Evolutionary conservation across 2,888 invertebrate species (phyloP), one percentile per base, ranked within the genome.

Genomic region (Busseola fusca): DNA sequence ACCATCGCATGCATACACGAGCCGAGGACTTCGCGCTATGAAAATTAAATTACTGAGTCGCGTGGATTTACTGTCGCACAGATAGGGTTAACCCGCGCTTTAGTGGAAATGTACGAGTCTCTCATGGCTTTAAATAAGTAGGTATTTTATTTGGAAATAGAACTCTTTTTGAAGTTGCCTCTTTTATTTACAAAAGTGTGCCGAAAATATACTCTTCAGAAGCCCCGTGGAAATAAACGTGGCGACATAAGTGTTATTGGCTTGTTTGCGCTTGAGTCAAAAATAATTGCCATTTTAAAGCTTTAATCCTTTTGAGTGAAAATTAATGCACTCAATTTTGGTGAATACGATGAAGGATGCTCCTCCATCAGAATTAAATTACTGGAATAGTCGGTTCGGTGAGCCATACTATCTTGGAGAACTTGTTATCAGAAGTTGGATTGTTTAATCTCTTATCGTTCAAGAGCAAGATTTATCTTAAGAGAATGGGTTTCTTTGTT

Each of bases 11-110:
- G 73, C 68, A 79, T 67, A 78, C 72, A 78, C 69, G 70, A 75
- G 76, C 56, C 25, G 76, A 76, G 74, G 72, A 73, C 73, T 74
- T 71, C 69, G 72, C 68, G 76, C 71, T 74, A 76, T 82, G 83
- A 85, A 85, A 85, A 86, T 84, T 81, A 80, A 85, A 84, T 86
- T 73, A 80, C 84, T 57, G 56, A 56, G 65, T 70, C 76, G 66
- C 72, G 80, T 64, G 63, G 76, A 48, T 76, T 68, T 62, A 80
- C 77, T 66, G 62, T 48, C 37, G 63, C 57, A 60, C 62, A 54
- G 72, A 69, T n/a, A 83, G 60, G 83, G 73, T 72, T 80, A 74
- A 72, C 64, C 64, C 69, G 25, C 52, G 64, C 58, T 73, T 59
- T 67, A 70, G 69, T 65, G 66, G 54, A 74, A 74, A 50, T 74